Percentiles rank a stretch among this genome's conserved stretches.
phyloP scores from a whole-genome alignment of 2,888 invertebrate genomes.

The Sphaerophoria rueppellii region DNA sequence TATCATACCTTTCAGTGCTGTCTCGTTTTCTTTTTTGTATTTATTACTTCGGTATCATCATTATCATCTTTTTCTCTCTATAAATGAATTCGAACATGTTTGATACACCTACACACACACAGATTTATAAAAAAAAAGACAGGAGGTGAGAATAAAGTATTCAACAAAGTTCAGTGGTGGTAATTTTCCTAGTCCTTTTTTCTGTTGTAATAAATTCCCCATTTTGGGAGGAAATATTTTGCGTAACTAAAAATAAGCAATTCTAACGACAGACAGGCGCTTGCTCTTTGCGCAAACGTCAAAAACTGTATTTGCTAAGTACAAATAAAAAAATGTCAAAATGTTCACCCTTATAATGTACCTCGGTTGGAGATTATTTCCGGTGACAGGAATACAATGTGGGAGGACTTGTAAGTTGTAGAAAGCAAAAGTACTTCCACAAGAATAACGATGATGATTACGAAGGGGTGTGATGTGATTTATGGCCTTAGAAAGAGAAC shows the following conservation, averaged over 20 bases:
- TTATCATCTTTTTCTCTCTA: slow-evolving; percentile 5
- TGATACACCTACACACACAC: slow-evolving; percentile 45
- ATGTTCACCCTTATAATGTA: slow-evolving; percentile 26
- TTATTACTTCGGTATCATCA: slow-evolving; percentile 21
- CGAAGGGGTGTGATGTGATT: slow-evolving; percentile 18
- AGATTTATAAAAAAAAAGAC: not conserved
- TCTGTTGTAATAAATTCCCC: slow-evolving; percentile 24
- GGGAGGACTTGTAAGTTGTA: slow-evolving; percentile 22
- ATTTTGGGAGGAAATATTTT: slow-evolving; percentile 41
- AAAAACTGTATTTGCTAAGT: slow-evolving; percentile 32
- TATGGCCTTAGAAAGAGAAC: slow-evolving; percentile 29
- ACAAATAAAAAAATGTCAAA: slow-evolving; percentile 51
- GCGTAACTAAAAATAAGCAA: slow-evolving; percentile 47
- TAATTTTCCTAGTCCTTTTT: slow-evolving; percentile 49
- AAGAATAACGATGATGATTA: slow-evolving; percentile 21
- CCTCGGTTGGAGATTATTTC: slow-evolving; percentile 46
- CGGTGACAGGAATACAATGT: slow-evolving; percentile 46
- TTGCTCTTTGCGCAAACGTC: slow-evolving; percentile 60
- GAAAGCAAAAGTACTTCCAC: slow-evolving; percentile 37
- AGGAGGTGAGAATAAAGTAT: slow-evolving; percentile 3
- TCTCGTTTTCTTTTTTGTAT: slow-evolving; percentile 1
- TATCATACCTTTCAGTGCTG: slow-evolving; percentile 12
- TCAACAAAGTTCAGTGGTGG: slow-evolving; percentile 24
- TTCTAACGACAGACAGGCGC: slow-evolving; percentile 52
- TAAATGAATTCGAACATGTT: slow-evolving; percentile 61